A percentile compares a stretch with the other conserved stretches of the same genome.
Evolutionary conservation across 2,797 vertebrate genomes (phyloP).

Genomic region (Megalops cyprinoides): DNA sequence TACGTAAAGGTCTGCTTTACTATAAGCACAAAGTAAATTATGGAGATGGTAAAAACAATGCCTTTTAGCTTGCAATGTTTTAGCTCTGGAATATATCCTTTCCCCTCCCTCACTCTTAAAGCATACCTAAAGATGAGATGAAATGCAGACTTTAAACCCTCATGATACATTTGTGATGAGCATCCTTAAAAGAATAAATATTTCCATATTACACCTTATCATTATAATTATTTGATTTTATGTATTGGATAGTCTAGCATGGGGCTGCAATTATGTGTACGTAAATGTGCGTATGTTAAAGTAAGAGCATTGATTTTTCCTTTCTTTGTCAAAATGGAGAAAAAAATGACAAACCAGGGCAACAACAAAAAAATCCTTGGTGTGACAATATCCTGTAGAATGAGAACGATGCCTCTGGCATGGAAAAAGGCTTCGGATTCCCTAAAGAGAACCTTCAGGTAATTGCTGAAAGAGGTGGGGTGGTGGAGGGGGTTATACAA

Average conservation of each 20-base stretch:
- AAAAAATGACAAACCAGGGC: constrained; percentile 4
- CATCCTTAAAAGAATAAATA: not conserved
- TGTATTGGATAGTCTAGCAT: not conserved
- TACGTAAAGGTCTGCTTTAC: constrained; percentile 31
- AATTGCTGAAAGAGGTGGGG: constrained; percentile 38
- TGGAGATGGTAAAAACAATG: constrained; percentile 53
- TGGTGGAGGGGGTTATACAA: constrained; percentile 49
- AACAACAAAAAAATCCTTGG: not conserved
- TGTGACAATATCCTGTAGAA: not conserved
- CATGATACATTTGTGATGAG: no score
- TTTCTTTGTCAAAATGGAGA: not conserved
- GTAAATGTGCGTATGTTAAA: not conserved
- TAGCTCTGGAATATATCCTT: constrained; percentile 38
- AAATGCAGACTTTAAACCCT: no score
- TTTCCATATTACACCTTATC: not conserved
- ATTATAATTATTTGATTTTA: not conserved
- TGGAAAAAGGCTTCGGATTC: not conserved
- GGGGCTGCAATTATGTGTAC: not conserved
- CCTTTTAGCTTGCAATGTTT: constrained; percentile 51
- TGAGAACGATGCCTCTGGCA: not conserved
- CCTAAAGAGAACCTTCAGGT: not conserved
- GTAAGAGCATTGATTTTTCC: not conserved
- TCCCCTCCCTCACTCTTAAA: constrained; percentile 25
- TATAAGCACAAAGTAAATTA: constrained; percentile 50
- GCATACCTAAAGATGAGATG: no score